Conservation (phyloP, 2,113 vertebrate genomes). For the Heterocephalus glaber region DNA sequence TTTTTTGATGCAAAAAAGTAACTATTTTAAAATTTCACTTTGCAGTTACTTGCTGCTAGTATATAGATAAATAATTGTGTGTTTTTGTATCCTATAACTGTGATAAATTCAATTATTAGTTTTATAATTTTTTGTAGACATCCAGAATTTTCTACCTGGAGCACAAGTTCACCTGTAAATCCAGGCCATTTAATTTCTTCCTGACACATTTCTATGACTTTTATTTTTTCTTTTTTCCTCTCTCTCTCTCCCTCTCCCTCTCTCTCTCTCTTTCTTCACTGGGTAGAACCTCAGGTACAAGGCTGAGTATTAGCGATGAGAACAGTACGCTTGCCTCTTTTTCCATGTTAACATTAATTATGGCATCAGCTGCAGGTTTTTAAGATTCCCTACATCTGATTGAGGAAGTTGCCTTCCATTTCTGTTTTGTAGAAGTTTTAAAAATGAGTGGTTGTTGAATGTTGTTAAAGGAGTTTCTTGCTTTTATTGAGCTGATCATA, state of each 20-base stretch:
- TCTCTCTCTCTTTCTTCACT: not conserved
- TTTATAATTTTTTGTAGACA: not conserved
- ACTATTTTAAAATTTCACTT: not conserved
- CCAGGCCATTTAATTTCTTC: not conserved
- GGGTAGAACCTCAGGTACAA: not conserved
- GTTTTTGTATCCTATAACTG: not conserved
- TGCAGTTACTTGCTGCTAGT: not conserved
- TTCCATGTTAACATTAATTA: not conserved
- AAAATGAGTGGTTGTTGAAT: not conserved
- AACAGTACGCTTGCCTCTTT: not conserved
- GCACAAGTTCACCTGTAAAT: not conserved
- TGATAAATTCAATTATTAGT: not conserved
- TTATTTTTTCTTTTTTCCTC: not conserved
- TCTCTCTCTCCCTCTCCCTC: not conserved
- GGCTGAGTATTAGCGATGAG: not conserved
- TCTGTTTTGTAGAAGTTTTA: not conserved
- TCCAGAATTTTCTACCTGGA: not conserved
- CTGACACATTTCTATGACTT: not conserved
- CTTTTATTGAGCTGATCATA: not conserved
- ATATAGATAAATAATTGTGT: not conserved
- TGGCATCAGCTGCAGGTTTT: not conserved
- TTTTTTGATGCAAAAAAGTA: not conserved
- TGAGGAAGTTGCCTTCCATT: not conserved
- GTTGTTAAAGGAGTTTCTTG: not conserved
- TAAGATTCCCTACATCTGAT: not conserved